Evolutionary conservation across 1,140 invertebrate species (phyloP).

Genomic region (Drosophila neocordata): DNA sequence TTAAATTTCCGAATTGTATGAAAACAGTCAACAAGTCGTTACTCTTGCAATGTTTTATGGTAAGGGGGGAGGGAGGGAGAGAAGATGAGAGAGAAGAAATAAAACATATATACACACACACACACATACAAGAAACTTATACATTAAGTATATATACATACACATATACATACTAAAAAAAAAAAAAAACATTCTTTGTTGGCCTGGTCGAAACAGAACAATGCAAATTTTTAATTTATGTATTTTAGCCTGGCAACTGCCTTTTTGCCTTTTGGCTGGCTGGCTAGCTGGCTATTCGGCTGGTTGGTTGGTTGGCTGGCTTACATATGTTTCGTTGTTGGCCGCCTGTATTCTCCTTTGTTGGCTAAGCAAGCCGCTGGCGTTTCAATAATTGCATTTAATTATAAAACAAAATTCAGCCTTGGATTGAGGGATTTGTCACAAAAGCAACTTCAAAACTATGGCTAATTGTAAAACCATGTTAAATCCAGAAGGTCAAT

Average conservation of each 20-base stretch:
- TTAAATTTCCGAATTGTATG: slow-evolving; percentile 81
- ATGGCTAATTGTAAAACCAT: slow-evolving; percentile 13
- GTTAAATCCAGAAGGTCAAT: slow-evolving; percentile 27
- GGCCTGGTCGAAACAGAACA: slow-evolving; percentile 74
- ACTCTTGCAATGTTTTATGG: slow-evolving; percentile 50
- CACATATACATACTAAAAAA: slow-evolving; percentile 6
- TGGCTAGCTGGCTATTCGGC: not conserved
- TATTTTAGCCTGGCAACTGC: slow-evolving; percentile 73
- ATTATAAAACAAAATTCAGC: slow-evolving; percentile 71
- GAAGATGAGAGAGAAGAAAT: not conserved
- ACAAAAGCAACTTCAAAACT: slow-evolving; percentile 25
- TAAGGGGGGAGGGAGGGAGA: not conserved
- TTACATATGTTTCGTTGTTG: slow-evolving; percentile 70
- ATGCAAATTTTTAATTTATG: slow-evolving; percentile 83
- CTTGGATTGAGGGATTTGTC: slow-evolving; percentile 66
- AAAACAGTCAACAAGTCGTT: slow-evolving; percentile 81
- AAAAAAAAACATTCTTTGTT: slow-evolving; percentile 29
- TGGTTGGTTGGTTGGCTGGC: slow-evolving; percentile 44
- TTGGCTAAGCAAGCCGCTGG: slow-evolving; percentile 62
- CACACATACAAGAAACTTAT: not conserved
- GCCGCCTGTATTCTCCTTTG: slow-evolving; percentile 54
- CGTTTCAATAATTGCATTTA: slow-evolving; percentile 82
- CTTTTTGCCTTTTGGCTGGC: slow-evolving; percentile 28
- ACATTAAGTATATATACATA: not conserved
- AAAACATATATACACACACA: not conserved